Evolutionary conservation across 1,140 invertebrate species (phyloP), one percentile per base, ranked within the genome.

Genomic region (Heliconius melpomene): DNA sequence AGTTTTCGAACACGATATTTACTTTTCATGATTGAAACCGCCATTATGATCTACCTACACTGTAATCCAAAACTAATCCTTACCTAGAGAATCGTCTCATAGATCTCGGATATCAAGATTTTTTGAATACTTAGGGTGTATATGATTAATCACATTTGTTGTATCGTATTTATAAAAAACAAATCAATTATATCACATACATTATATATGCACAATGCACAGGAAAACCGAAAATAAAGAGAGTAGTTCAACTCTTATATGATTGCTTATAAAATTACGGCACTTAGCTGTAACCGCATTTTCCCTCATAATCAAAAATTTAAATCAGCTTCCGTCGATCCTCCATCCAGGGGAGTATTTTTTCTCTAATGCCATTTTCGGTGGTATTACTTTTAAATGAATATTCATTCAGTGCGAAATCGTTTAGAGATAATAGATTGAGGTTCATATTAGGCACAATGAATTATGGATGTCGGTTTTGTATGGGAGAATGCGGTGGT

Each of bases 371-470:
- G 87, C 88, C 89, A 91, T 92, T 92, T 91, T 88, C 84, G 88
- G 88, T 88, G 88, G 88, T 88, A 93, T 91, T 93, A 91, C 91
- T 89, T 85, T 85, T 88, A 92, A 93, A 92, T 93, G 91, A 93
- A 93, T 93, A 93, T 93, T 93, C 91, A 93, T 93, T 91, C 83
- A 84, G 83, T 87, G 88, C 84, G 83, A 92, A 93, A 93, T 93
- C 91, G 91, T 89, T 93, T 93, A 93, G 91, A 91, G 90, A 91
- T 92, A 91, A 93, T 92, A 92, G 88, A 93, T 91, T 89, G 88
- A 87, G 89, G 88, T 90, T 92, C 90, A 90, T 92, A 93, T 93
- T 92, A 91, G 86, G 87, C 82, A 86, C 80, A 85, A 89, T 89
- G 88, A 92, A 92, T 92, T 90, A 90, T 90, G 87, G 88, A 91